These are phyloP conservation scores for Geotrupes spiniger DNA, from an alignment of 2,888 invertebrate species.

Conservation along the genomic window DNA sequence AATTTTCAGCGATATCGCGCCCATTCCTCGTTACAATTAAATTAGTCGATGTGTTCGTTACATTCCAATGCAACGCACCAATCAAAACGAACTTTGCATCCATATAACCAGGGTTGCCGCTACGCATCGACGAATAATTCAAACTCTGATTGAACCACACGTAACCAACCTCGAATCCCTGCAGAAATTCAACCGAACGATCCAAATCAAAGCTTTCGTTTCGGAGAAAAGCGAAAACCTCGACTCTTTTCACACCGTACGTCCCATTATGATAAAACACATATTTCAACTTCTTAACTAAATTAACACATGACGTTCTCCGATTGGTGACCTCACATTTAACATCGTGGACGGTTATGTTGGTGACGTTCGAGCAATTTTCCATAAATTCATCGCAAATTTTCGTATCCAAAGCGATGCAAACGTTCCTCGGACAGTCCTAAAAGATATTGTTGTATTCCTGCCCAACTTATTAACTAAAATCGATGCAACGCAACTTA, in stretches of 20 bases:
- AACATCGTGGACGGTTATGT: neutral
- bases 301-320: constrained; percentile 39
- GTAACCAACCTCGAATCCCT: constrained; percentile 41
- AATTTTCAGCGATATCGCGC: constrained; percentile 36
- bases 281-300: constrained; percentile 42
- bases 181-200: constrained; percentile 28
- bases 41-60: constrained; percentile 19
- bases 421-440: constrained; percentile 44
- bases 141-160: constrained; percentile 40
- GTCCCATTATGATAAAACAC: constrained; percentile 50
- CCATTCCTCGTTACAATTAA: constrained; percentile 28
- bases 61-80: constrained; percentile 41
- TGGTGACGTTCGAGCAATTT: constrained; percentile 31
- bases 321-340: constrained; percentile 22
- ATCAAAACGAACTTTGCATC: constrained; percentile 61
- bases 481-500: no score
- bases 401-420: constrained; percentile 38
- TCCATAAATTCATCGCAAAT: constrained; percentile 38
- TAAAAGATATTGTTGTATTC: no score
- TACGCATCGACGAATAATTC: constrained; percentile 47
- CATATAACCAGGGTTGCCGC: constrained; percentile 78
- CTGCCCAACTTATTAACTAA: no score
- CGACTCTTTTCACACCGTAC: constrained; percentile 45
- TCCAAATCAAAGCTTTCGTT: constrained; percentile 28
- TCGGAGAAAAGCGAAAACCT: constrained; percentile 38